A percentile compares a stretch with the other conserved stretches of the same genome.
Evolutionary conservation across 2,113 vertebrate species (phyloP).

Genomic region (Gavia stellata): DNA sequence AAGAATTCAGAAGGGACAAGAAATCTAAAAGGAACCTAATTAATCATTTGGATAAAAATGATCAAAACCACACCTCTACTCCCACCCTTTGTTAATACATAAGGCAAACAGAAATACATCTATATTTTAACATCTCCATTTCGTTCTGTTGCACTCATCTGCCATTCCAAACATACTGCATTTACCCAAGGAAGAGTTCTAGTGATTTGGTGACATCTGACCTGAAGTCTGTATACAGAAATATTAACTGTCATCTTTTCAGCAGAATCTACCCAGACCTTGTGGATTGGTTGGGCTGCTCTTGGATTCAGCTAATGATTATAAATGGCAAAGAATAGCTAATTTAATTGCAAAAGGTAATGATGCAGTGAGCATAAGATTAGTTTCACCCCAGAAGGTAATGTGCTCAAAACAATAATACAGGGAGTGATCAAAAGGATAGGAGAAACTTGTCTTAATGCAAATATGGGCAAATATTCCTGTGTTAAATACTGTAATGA

Average conservation of each 20-base stretch:
- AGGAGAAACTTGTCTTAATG: background rate
- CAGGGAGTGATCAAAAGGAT: background rate
- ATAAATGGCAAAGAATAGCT: conserved; percentile 58
- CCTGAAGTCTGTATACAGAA: background rate
- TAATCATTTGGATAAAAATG: background rate
- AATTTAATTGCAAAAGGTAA: conserved; percentile 70
- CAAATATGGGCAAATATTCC: conserved; percentile 6
- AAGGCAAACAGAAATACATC: background rate
- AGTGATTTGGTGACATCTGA: background rate
- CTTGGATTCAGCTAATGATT: conserved; percentile 54
- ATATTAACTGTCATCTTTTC: background rate
- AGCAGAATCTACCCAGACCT: background rate
- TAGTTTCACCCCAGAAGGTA: conserved; percentile 56
- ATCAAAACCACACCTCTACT: background rate
- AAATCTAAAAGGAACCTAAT: background rate
- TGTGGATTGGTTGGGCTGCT: background rate
- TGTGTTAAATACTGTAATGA: background rate
- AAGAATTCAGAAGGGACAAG: background rate
- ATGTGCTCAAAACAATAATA: conserved; percentile 51
- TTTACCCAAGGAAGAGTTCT: background rate
- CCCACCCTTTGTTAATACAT: background rate
- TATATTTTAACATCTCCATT: background rate
- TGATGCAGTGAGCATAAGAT: conserved; percentile 62
- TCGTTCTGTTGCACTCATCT: background rate
- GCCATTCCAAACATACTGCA: background rate